These are phyloP conservation scores for Ctenosaura bakeri DNA, from an alignment of 2,797 vertebrate species.

Conservation along the genomic window DNA sequence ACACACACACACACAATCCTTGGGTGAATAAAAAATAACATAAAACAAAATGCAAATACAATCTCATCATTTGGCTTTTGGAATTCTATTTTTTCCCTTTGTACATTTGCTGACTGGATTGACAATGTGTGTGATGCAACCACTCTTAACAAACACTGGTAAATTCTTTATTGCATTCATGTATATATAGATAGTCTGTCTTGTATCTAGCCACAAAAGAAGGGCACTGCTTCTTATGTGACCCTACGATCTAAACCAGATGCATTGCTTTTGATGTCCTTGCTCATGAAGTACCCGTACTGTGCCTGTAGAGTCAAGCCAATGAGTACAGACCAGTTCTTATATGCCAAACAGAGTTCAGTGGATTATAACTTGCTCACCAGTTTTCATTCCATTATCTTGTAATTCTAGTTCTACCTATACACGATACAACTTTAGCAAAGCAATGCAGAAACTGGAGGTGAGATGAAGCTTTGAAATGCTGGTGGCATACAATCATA, in stretches of 20 bases:
- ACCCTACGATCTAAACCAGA: slow-evolving; percentile 56
- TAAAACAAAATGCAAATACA: not conserved
- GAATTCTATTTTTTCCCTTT: not conserved
- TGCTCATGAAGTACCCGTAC: not conserved
- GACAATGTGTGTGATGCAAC: not conserved
- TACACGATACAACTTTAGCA: not conserved
- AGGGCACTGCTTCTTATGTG: slow-evolving; percentile 19
- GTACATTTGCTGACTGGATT: not conserved
- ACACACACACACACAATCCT: not conserved
- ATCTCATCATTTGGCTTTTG: not conserved
- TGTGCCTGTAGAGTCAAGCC: not conserved
- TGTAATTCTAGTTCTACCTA: not conserved
- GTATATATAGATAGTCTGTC: not conserved
- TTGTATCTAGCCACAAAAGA: slow-evolving; percentile 37
- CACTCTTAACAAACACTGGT: not conserved
- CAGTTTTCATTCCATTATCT: not conserved
- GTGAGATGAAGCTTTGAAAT: not conserved
- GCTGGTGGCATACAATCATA: not conserved
- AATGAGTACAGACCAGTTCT: not conserved
- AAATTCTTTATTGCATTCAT: not conserved
- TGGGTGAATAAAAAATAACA: slow-evolving; percentile 42
- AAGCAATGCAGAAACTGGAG: not conserved
- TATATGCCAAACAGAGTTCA: not conserved
- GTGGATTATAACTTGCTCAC: not conserved
- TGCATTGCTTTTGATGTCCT: not conserved